A percentile compares a stretch with the other conserved stretches of the same genome.
Evolutionary conservation across 1,140 invertebrate genomes (phyloP).

Genomic region (Dreissena rostriformis): DNA sequence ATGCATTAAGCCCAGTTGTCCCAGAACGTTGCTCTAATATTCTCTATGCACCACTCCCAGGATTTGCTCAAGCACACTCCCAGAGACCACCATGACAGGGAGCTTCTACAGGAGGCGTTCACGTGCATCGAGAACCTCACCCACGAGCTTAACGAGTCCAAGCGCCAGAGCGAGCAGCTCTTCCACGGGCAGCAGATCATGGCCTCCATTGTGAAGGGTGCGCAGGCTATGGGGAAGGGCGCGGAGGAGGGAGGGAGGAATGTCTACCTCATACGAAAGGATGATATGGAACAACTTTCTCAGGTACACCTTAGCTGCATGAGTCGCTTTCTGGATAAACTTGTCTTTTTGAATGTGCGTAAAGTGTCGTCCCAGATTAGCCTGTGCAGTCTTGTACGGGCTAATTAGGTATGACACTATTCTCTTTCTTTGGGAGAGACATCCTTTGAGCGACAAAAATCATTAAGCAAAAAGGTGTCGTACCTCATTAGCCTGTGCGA

Average conservation of each 20-base stretch:
- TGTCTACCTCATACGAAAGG: constrained; percentile 84
- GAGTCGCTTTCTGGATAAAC: too few relatives aligned
- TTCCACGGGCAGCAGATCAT: constrained; percentile 84
- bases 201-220: constrained; percentile 15
- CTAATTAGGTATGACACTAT: too few relatives aligned
- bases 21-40: too few relatives aligned
- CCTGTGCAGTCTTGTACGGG: too few relatives aligned
- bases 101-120: constrained; percentile 95
- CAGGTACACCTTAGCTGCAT: constrained; percentile 13
- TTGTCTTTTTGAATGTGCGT: too few relatives aligned
- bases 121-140: constrained; percentile 97
- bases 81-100: constrained; percentile 95
- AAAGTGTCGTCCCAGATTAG: too few relatives aligned
- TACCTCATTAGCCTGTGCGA: too few relatives aligned
- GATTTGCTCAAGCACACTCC: constrained; percentile 97
- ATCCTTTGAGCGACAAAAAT: too few relatives aligned
- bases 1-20: too few relatives aligned
- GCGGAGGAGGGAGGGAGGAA: constrained; percentile 48
- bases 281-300: constrained; percentile 92
- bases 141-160: constrained; percentile 97
- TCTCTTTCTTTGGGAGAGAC: too few relatives aligned
- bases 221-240: too few relatives aligned
- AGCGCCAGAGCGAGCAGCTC: constrained; percentile 96
- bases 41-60: constrained; percentile 84
- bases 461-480: too few relatives aligned